Evolutionary conservation across 2,113 vertebrate genomes (phyloP), one percentile per base, ranked within the genome.

Genomic region (Oncorhynchus mykiss): DNA sequence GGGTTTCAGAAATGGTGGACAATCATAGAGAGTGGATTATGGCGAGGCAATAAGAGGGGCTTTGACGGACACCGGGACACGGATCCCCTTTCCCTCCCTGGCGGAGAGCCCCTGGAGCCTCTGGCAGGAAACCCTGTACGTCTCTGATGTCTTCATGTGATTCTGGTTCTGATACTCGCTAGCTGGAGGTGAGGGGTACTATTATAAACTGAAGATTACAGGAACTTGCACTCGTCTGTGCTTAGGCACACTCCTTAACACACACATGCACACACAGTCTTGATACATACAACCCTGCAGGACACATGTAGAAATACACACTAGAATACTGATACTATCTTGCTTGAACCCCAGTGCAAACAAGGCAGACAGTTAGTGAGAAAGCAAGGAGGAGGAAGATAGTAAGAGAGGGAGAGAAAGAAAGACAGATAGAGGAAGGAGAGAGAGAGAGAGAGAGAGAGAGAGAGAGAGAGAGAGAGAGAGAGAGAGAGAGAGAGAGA

Each of bases 31-130:
- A 57, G 51, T 71, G 51, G 49, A 59, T 71, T 88, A 90, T 84
- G 80, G 78, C 57, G 73, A 49, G 66, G 83, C 68, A 88, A 91
- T 92, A 92, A 92, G 88, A 84, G 81, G 22, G 51, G 74, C 72
- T 86, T 75, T 86, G 86, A 89, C 80, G 78, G 84, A 85, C 84
- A 83, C 34, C 72, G 79, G 74, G 82, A 76, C 4, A 7, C 8
- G 70, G 76, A 87, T 91, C 76, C 45, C 29, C 71, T 90, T 89
- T 85, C 83, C 25, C 5, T 66, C n/a, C 24, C 64, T 24, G n/a
- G 12, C 5, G 14, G 49, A 54, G 49, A 54, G 0, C n/a, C 27
- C 3, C 62, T 54, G n/a, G 7, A 39, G 34, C 27, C 20, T 27
- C 49, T 51, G 69, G 54, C 72, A 81, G 48, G 75, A 82, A 79